Base-by-base conservation (phyloP, 2,797 vertebrate species). In the Enteromius fasciolatus region DNA sequence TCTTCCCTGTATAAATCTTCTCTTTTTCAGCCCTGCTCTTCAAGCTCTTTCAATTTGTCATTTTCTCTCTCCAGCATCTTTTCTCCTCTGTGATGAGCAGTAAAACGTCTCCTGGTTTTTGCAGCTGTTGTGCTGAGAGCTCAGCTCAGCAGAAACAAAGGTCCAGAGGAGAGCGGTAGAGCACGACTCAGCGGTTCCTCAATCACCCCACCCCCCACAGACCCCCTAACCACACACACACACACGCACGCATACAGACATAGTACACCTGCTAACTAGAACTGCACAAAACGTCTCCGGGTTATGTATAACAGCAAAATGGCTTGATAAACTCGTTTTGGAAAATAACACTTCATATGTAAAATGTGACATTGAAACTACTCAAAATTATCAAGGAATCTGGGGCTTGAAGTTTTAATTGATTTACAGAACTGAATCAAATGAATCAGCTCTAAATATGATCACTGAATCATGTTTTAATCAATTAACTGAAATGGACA, bases 91-190 rank as follows among this genome's bases (percentile, higher is more conserved):
- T 78, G 1, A 25, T 41, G 76, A 20, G 61, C 33, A 20, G 23
- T 81, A 70, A 86, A 86, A 54, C 2, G 9, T 76, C 61, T 7
- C 28, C 59, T 31, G 50, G 63, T 66, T 59, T 69, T 17, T 28
- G 39, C 72, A 39, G 78, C 68, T 76, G 81, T 52, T 81, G 61
- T 68, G 63, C 63, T 33, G 50, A 76, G 73, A 61, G 23, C 4
- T 31, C 36, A 64, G 82, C 76, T 87, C 86, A 76, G 80, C 76
- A 84, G 76, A 84, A 85, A 82, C 23, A 1, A 14, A 5, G 39
- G 63, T 78, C 67, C 33, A 28, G 59, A 39, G 52, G n/a, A 64
- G 31, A 78, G 59, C 33, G 1, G 36, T 25, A 61, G 68, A 70
- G 70, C 76, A 70, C 48, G 66, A 82, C 76, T 84, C 83, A 72